Percentiles rank a stretch among this genome's conserved stretches.
Evolutionary conservation across 2,797 vertebrate genomes (phyloP).

Genomic region (Harpagifer antarcticus): DNA sequence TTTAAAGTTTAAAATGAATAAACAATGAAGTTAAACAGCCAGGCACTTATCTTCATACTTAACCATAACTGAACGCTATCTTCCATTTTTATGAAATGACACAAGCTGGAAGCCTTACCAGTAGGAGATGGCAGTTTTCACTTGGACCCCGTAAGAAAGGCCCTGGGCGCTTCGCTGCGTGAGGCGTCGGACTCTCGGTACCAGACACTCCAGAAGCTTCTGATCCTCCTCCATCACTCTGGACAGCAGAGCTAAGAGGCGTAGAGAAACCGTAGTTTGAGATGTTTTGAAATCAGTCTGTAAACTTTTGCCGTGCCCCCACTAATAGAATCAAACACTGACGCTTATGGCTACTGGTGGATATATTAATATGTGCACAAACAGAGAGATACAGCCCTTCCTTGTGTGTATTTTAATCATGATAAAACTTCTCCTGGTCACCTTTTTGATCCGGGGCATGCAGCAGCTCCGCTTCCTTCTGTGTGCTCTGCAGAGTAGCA

Average conservation of each 20-base stretch:
- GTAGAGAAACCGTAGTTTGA: conserved; percentile 2
- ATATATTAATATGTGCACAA: not conserved
- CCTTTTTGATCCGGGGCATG: conserved; percentile 81
- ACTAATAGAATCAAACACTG: too few relatives aligned
- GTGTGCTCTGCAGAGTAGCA: conserved; percentile 59
- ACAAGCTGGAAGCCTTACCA: conserved; percentile 76
- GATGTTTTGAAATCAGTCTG: not conserved
- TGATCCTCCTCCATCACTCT: conserved; percentile 77
- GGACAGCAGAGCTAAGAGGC: conserved; percentile 77
- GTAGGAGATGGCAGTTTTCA: conserved; percentile 81
- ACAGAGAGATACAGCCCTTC: conserved; percentile 9
- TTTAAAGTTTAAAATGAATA: not conserved
- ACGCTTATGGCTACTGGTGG: too few relatives aligned
- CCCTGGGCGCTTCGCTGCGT: conserved; percentile 73
- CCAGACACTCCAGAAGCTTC: conserved; percentile 77
- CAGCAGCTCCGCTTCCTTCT: conserved; percentile 69
- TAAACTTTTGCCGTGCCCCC: too few relatives aligned
- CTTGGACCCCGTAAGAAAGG: conserved; percentile 74
- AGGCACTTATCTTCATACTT: not conserved
- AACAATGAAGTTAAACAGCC: not conserved
- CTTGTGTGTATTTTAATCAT: conserved; percentile 2
- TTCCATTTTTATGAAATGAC: not conserved
- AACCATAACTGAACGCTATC: not conserved
- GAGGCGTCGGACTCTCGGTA: conserved; percentile 80
- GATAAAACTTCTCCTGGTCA: conserved; percentile 48